Evolutionary conservation across 2,888 invertebrate species (phyloP), one percentile per base, ranked within the genome.

Genomic region (Pimpla rufipes): DNA sequence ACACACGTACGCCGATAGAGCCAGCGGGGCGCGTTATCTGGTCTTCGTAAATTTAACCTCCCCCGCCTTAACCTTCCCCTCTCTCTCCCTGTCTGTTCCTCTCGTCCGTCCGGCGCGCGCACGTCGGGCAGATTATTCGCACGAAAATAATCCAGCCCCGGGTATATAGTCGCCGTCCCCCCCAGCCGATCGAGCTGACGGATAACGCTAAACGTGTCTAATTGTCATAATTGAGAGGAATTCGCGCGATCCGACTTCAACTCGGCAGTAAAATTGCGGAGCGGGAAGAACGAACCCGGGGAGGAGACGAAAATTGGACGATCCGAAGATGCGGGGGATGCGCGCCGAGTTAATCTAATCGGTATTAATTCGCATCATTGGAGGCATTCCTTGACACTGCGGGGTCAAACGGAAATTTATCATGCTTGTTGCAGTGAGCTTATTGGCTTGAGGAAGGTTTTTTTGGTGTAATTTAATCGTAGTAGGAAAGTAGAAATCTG

Each of bases 211-310:
- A 79, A 79, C 67, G 79, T 73, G 76, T 70, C 76, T 83, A 83
- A 83, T 83, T 73, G 83, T 83, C 71, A 79, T 79, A 83, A 83
- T 83, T 79, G 79, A 77, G 79, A 77, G 67, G 64, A 83, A 76
- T 45, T 62, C 37, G 62, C 6, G 37, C 37, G 40, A 16, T 2
- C 62, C 62, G 16, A 11, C 37, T 62, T 37, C 13, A 16, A 18
- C 62, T 18, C 37, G 16, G 62, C 16, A 37, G 16, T 59, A 35
- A 59, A 59, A 35, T 59, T 35, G 35, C 29, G 59, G n/a, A 8
- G n/a, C 1, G 35, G 6, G 35, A n/a, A 59, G 35, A 35, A 59
- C 35, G 62, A 23, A 23, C 52, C 3, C 21, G 3, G 11, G 37
- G 37, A 16, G 62, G 16, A 62, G 62, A 62, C 10, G 37, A 62